Evolutionary conservation across 2,797 vertebrate genomes (phyloP).

Genomic region (Acanthurus lineatus): DNA sequence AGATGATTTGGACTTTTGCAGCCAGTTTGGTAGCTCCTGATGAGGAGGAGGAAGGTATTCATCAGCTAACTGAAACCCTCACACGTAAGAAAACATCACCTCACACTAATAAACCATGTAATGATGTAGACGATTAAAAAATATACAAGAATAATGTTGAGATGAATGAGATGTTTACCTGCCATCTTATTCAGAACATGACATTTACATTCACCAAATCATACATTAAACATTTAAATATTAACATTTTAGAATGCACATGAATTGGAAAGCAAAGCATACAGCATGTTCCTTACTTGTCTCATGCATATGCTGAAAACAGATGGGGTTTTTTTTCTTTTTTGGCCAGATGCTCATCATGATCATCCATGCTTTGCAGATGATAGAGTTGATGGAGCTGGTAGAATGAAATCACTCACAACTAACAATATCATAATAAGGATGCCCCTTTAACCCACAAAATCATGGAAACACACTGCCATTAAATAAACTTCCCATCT

Average conservation of each 20-base stretch:
- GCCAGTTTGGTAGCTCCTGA: slow-evolving; percentile 77
- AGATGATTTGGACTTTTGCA: slow-evolving; percentile 68
- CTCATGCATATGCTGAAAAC: background rate
- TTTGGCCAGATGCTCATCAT: slow-evolving; percentile 1
- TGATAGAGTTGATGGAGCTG: slow-evolving; percentile 24
- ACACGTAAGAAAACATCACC: slow-evolving; percentile 80
- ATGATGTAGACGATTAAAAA: background rate
- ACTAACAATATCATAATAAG: slow-evolving; percentile 37
- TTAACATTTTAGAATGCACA: slow-evolving; percentile 17
- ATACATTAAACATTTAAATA: slow-evolving; percentile 1
- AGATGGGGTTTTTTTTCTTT: background rate
- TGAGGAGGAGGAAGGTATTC: slow-evolving; percentile 84
- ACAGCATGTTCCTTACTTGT: slow-evolving; percentile 3
- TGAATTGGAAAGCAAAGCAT: background rate
- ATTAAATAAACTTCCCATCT: slow-evolving; percentile 36
- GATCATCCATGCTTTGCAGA: slow-evolving; percentile 14
- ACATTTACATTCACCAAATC: background rate
- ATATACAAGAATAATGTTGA: background rate
- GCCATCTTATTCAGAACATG: slow-evolving; percentile 2
- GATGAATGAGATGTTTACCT: background rate
- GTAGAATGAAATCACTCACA: slow-evolving; percentile 28
- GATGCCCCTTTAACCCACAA: slow-evolving; percentile 10
- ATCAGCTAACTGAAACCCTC: slow-evolving; percentile 78
- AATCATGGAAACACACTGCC: slow-evolving; percentile 24
- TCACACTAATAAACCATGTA: slow-evolving; percentile 42